Conservation (phyloP, 2,888 invertebrate genomes). For the Matsumyia berberina region DNA sequence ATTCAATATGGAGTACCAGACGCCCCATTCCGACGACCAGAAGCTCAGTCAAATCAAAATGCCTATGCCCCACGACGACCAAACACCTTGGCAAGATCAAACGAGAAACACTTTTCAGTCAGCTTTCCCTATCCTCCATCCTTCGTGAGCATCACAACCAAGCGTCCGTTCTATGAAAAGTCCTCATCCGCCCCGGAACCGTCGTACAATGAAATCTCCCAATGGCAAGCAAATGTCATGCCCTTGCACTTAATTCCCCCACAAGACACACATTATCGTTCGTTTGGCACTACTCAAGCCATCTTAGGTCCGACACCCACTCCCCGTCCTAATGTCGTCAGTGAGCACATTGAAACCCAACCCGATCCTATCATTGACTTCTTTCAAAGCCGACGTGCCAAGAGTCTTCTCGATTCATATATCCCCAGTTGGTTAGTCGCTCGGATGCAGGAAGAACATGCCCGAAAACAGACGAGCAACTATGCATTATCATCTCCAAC, state of each 20-base stretch:
- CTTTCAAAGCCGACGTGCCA: conserved; percentile 82
- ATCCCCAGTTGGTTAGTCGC: conserved; percentile 86
- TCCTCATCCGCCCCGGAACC: conserved; percentile 11
- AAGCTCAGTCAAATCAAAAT: conserved; percentile 81
- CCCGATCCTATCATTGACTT: conserved; percentile 80
- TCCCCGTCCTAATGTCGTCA: neutral
- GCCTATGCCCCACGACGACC: conserved; percentile 80
- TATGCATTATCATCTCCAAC: conserved; percentile 77
- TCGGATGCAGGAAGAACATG: conserved; percentile 77
- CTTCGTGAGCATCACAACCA: conserved; percentile 81
- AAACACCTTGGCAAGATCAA: conserved; percentile 18
- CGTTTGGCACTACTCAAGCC: conserved; percentile 34
- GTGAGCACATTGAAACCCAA: conserved; percentile 57
- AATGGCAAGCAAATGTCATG: conserved; percentile 55
- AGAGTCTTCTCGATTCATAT: conserved; percentile 87
- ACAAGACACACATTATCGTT: conserved; percentile 45
- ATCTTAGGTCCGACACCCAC: neutral
- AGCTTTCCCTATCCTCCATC: conserved; percentile 82
- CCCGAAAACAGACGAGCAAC: conserved; percentile 57
- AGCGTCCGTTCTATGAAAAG: conserved; percentile 44
- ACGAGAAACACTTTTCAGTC: conserved; percentile 69
- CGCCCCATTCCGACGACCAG: conserved; percentile 61
- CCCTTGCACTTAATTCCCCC: conserved; percentile 42
- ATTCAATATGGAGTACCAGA: conserved; percentile 55
- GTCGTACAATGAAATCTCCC: conserved; percentile 41